Evolutionary conservation across 2,888 invertebrate genomes (phyloP).

Genomic region (Orthonevra nobilis): DNA sequence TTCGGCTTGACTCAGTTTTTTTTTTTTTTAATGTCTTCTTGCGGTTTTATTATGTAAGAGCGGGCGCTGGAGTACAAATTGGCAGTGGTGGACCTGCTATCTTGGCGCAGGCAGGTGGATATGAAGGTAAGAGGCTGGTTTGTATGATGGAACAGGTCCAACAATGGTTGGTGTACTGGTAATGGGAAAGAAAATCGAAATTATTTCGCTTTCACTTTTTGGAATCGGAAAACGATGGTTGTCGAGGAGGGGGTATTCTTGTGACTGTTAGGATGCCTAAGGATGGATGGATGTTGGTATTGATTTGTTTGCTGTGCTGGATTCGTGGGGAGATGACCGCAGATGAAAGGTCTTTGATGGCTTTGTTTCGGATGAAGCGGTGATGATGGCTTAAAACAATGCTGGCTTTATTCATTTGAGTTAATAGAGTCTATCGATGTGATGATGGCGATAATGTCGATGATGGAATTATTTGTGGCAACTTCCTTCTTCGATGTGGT

Average conservation of each 20-base stretch:
- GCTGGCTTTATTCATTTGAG: slow-evolving; percentile 56
- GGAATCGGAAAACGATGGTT: slow-evolving; percentile 3
- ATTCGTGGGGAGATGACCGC: slow-evolving; percentile 57
- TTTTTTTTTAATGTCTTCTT: slow-evolving; percentile 44
- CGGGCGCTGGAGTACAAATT: slow-evolving; percentile 46
- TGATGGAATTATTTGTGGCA: slow-evolving; percentile 59
- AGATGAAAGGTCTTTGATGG: slow-evolving; percentile 60
- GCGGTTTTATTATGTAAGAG: slow-evolving; percentile 54
- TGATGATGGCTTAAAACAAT: slow-evolving; percentile 56
- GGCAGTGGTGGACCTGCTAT: slow-evolving; percentile 52
- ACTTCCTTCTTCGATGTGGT: slow-evolving; percentile 56
- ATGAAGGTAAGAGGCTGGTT: slow-evolving; percentile 24
- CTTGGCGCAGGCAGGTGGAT: slow-evolving; percentile 53
- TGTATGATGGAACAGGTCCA: slow-evolving; percentile 55
- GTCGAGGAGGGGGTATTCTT: no score
- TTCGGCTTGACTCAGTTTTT: slow-evolving; percentile 63
- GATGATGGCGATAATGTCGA: slow-evolving; percentile 36
- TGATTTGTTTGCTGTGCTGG: slow-evolving; percentile 45
- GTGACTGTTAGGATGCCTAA: slow-evolving; percentile 61
- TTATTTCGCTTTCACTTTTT: slow-evolving; percentile 66
- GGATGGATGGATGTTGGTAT: slow-evolving; percentile 46
- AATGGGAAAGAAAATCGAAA: slow-evolving; percentile 50
- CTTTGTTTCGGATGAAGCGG: slow-evolving; percentile 48
- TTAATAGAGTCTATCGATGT: slow-evolving; percentile 65
- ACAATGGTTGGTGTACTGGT: slow-evolving; percentile 15